These are phyloP conservation scores for Urechis unicinctus DNA, from an alignment of 2,888 invertebrate genomes.

Conservation along the genomic window DNA sequence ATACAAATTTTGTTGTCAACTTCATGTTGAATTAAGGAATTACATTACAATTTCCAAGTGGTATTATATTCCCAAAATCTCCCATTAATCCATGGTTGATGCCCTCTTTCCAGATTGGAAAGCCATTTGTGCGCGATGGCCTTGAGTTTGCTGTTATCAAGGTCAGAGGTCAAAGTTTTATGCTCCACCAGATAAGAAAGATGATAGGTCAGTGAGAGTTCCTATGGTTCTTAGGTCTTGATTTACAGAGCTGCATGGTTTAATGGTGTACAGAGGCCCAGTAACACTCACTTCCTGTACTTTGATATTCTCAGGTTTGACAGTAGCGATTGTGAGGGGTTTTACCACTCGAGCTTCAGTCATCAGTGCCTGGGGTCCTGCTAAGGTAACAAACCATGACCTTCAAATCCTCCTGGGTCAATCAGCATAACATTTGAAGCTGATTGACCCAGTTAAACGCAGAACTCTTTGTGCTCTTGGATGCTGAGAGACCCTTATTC, in stretches of 20 bases:
- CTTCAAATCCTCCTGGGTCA: neutral
- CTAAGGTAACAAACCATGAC: neutral
- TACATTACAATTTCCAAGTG: no score
- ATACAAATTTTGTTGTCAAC: neutral
- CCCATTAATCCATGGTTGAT: neutral
- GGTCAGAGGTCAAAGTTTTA: constrained; percentile 93
- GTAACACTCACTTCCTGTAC: no score
- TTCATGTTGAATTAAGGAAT: no score
- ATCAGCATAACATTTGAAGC: no score
- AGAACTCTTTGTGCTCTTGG: no score
- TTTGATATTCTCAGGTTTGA: constrained; percentile 57
- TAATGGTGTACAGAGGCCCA: no score
- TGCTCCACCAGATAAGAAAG: constrained; percentile 98
- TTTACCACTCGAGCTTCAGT: constrained; percentile 59
- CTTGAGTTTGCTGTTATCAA: constrained; percentile 78
- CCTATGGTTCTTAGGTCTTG: no score
- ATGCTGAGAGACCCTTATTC: no score
- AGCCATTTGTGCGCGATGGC: constrained; percentile 72
- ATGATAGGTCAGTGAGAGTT: constrained; percentile 66
- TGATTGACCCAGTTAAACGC: no score
- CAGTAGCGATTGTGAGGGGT: constrained; percentile 75
- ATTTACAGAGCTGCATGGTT: neutral
- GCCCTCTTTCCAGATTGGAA: constrained; percentile 52
- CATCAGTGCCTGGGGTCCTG: neutral
- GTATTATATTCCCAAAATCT: no score